These are phyloP conservation scores for Scaptomyza hsui DNA, from an alignment of 1,140 invertebrate species.

Conservation along the genomic window DNA sequence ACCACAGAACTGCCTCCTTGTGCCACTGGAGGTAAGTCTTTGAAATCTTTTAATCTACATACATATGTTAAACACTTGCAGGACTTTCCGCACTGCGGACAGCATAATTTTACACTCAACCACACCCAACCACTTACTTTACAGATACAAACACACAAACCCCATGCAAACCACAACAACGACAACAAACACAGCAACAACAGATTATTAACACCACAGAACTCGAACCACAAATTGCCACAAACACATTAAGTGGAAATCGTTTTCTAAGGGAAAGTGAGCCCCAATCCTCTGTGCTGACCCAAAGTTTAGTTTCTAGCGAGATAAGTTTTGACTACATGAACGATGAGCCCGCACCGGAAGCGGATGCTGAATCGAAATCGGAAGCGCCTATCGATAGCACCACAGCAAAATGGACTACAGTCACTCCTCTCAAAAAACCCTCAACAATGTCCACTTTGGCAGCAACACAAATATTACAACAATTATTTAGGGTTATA, in stretches of 20 bases:
- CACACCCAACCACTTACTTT: conserved; percentile 38
- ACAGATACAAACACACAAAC: conserved; percentile 51
- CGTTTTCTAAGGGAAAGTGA: conserved; percentile 16
- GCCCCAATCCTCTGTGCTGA: conserved; percentile 4
- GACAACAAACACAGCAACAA: conserved; percentile 10
- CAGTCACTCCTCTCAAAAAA: conserved; percentile 7
- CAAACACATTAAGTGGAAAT: conserved; percentile 6
- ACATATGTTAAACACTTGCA: background rate
- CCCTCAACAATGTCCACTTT: conserved; percentile 46
- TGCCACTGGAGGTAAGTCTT: conserved; percentile 49
- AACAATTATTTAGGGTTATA: conserved; percentile 53
- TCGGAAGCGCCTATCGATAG: background rate
- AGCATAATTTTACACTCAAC: conserved; percentile 3
- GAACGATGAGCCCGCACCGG: conserved; percentile 41
- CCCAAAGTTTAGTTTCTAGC: conserved; percentile 37
- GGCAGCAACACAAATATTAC: conserved; percentile 52
- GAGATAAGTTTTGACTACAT: conserved; percentile 52
- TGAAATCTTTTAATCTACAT: background rate
- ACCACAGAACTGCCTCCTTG: conserved; percentile 26
- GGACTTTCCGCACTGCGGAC: background rate
- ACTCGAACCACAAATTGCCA: conserved; percentile 6
- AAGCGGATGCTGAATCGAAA: background rate
- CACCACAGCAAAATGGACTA: conserved; percentile 15
- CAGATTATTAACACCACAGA: conserved; percentile 15
- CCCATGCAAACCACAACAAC: conserved; percentile 54